A percentile compares a stretch with the other conserved stretches of the same genome.
phyloP scores from a whole-genome alignment of 2,797 vertebrate species.

The Muscicapa striata region DNA sequence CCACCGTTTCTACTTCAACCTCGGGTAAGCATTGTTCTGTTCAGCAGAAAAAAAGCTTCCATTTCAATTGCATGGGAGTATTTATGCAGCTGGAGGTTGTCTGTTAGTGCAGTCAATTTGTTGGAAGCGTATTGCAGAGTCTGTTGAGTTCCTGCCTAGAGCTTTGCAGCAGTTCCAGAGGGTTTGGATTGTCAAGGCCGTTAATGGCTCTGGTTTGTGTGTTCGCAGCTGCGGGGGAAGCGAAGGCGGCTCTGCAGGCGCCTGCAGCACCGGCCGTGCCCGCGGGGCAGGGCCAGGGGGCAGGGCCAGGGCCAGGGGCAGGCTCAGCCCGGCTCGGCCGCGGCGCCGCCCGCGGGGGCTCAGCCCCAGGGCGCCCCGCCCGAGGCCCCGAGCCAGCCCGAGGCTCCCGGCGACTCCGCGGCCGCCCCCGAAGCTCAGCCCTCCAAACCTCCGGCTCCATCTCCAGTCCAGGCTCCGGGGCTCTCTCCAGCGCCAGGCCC shows the following conservation, averaged over 20 bases:
- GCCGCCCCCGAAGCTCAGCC: conserved; percentile 70
- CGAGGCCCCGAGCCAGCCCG: conserved; percentile 63
- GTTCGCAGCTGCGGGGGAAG: conserved; percentile 73
- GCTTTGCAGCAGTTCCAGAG: not conserved
- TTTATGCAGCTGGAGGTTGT: not conserved
- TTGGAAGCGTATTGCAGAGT: not conserved
- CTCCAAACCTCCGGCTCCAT: conserved; percentile 67
- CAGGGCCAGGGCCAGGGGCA: conserved; percentile 25
- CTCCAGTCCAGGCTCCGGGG: conserved; percentile 69
- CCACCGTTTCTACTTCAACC: conserved; percentile 78
- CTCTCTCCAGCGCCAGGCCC: conserved; percentile 69
- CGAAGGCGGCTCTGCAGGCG: conserved; percentile 78
- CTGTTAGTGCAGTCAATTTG: not conserved
- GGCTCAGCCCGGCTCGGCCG: not conserved
- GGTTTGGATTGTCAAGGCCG: not conserved
- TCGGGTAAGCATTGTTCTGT: conserved; percentile 76
- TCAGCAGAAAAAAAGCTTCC: not conserved
- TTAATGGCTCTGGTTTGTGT: conserved; percentile 15
- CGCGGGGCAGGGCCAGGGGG: conserved; percentile 30
- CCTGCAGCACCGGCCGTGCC: conserved; percentile 77
- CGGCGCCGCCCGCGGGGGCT: not conserved
- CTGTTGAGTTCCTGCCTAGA: not conserved
- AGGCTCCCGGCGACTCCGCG: conserved; percentile 58
- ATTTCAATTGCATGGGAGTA: not conserved
- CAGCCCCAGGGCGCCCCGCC: not conserved